phyloP scores from a whole-genome alignment of 1,140 invertebrate species.

The Nautilus pompilius region DNA sequence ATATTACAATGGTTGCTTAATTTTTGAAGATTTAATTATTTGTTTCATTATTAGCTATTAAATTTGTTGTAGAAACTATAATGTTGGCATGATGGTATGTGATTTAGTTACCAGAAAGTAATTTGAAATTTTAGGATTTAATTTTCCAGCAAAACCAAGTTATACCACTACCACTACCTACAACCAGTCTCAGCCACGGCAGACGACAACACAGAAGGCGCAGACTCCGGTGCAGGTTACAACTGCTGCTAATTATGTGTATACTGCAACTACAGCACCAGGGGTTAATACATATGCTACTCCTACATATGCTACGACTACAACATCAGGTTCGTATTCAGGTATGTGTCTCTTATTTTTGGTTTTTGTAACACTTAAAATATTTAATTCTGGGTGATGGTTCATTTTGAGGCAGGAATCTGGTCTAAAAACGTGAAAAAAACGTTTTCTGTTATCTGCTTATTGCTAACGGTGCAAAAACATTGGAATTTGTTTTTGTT shows the following conservation, averaged over 20 bases:
- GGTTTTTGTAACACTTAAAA: too few species aligned
- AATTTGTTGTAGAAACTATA: too few species aligned
- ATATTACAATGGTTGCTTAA: too few species aligned
- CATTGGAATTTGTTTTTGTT: too few species aligned
- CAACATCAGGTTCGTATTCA: slow-evolving; percentile 27
- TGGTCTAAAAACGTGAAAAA: too few species aligned
- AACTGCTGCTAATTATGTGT: slow-evolving; percentile 40
- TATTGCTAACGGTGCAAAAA: too few species aligned
- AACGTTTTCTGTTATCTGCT: too few species aligned
- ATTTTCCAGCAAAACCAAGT: slow-evolving; percentile 51
- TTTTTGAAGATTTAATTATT: too few species aligned
- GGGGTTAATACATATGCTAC: slow-evolving; percentile 32
- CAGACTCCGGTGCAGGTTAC: slow-evolving; percentile 38
- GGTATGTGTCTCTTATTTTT: slow-evolving; percentile 15
- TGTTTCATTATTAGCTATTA: too few species aligned
- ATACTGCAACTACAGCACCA: slow-evolving; percentile 35
- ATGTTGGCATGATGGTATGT: not conserved
- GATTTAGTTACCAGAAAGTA: slow-evolving; percentile 16
- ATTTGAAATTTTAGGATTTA: slow-evolving; percentile 31
- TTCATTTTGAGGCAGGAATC: too few species aligned
- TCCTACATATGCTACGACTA: slow-evolving; percentile 33
- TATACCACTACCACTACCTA: slow-evolving; percentile 56
- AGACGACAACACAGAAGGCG: slow-evolving; percentile 42
- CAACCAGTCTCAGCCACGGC: slow-evolving; percentile 51
- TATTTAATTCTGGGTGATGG: too few species aligned